Evolutionary conservation across 2,113 vertebrate genomes (phyloP), one percentile per base, ranked within the genome.

Genomic region (Ahaetulla prasina): DNA sequence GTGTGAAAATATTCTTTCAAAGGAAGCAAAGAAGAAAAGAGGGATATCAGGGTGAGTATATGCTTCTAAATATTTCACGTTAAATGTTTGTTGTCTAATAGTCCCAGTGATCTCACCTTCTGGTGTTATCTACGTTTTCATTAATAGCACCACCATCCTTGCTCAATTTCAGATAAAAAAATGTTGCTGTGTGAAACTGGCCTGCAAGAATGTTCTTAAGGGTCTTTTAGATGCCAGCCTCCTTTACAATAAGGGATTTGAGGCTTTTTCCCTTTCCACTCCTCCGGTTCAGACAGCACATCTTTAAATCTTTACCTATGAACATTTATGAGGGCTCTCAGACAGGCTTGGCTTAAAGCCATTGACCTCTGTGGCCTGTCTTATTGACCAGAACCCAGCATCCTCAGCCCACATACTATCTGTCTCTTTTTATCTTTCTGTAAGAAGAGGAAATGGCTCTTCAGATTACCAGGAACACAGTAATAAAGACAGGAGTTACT

Each of bases 271-370:
- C 88, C 92, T 43, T 94, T 96, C 94, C 93, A 94, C 94, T 95
- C 93, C 94, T 95, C 45, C 90, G 85, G 91, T 92, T 94, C 87
- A 95, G 94, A 47, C 93, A 95, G 94, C 92, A 91, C 86, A 93
- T 94, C 95, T 97, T 95, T 96, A 97, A 97, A 96, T 96, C 95
- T 96, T 96, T 95, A 97, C 96, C 95, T 96, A 96, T 96, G 94
- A 97, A 97, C 97, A 97, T 98, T 97, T 98, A 97, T 95, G 90
- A 93, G 87, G 89, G 91, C 85, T 97, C 96, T 97, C 94, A 97
- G 96, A 93, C 35, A 0, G 93, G 89, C 94, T 97, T 97, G 96
- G 94, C 95, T 94, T 43, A 96, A 96, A 96, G 96, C 95, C 96
- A 97, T 96, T 97, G 97, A 97, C 97, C 97, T 97, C 94, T 93